Evolutionary conservation across 2,888 invertebrate genomes (phyloP), one percentile per base, ranked within the genome.

Genomic region (Amaurobius ferox): DNA sequence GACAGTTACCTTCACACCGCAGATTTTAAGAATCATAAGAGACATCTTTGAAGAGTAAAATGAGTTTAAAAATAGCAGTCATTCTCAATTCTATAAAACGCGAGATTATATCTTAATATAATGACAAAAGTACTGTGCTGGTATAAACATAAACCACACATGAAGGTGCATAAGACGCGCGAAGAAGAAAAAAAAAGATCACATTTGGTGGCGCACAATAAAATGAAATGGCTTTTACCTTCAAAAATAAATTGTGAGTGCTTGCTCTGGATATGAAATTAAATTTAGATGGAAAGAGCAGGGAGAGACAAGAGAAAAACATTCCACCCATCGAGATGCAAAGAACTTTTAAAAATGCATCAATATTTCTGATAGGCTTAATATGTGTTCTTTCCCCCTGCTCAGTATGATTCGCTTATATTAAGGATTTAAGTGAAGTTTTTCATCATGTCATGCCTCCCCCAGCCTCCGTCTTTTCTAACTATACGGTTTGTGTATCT

Each of bases 361-460:
- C 80, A 80, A 80, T 80, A 67, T 67, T 55, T 61, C 62, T 73
- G 73, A 80, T 80, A 35, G 48, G 72, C 72, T 68, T 80, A 80
- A 80, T 68, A 48, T 40, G 71, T 30, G 19, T 32, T 40, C 62
- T 62, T 67, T 44, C 66, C 19, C 48, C 26, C 23, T 30, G 61
- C 44, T 55, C 23, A 23, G 19, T 55, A 5, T 19, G 23, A 64
- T 26, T 76, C 44, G 32, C 28, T 48, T 71, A 66, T 79, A 79
- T 79, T 79, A 79, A 73, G 71, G 80, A 73, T 73, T 80, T 67
- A 80, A 80, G 80, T 73, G 73, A 55, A 80, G 80, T 73, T 80
- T 80, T 80, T 80, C 80, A 73, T 80, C 80, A 80, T 80, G 73
- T 80, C 73, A 80, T 64, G 64, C 35, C 1, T 19, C 70, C 62